Evolutionary conservation across 2,888 invertebrate species (phyloP).

Genomic region (Drosophila fulvimacula): DNA sequence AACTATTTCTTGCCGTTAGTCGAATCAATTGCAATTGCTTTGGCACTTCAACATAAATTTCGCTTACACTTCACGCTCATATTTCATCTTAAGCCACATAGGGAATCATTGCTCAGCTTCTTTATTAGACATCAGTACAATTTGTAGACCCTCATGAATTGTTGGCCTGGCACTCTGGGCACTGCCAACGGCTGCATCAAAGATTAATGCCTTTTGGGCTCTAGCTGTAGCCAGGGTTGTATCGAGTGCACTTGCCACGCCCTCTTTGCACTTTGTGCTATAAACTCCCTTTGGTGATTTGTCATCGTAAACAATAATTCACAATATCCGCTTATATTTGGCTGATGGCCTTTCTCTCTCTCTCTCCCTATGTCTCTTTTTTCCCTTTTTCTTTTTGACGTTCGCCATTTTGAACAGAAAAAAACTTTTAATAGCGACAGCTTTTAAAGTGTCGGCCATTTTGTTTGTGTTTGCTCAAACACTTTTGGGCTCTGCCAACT

Average conservation of each 20-base stretch:
- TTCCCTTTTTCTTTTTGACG: not conserved
- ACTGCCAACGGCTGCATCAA: slow-evolving; percentile 32
- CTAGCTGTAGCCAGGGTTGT: not conserved
- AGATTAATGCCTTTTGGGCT: slow-evolving; percentile 51
- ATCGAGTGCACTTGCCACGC: slow-evolving; percentile 11
- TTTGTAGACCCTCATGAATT: slow-evolving; percentile 30
- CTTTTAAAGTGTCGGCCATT: slow-evolving; percentile 46
- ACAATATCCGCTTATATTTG: slow-evolving; percentile 53
- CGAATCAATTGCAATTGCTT: slow-evolving; percentile 3
- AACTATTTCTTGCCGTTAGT: not conserved
- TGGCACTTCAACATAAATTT: slow-evolving; percentile 7
- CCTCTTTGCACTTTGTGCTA: slow-evolving; percentile 6
- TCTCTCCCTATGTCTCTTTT: not conserved
- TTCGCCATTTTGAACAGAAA: slow-evolving; percentile 31
- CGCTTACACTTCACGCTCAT: not conserved
- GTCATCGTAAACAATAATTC: slow-evolving; percentile 68
- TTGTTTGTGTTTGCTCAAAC: slow-evolving; percentile 33
- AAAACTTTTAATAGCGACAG: slow-evolving; percentile 50
- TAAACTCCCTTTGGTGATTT: slow-evolving; percentile 40
- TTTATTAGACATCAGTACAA: slow-evolving; percentile 34
- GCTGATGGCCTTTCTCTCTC: slow-evolving; percentile 13
- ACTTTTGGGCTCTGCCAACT: slow-evolving; percentile 26
- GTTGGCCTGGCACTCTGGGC: slow-evolving; percentile 25
- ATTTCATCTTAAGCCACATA: slow-evolving; percentile 15
- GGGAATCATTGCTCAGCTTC: slow-evolving; percentile 3